phyloP scores from a whole-genome alignment of 2,797 vertebrate genomes.

The Psittacula echo region DNA sequence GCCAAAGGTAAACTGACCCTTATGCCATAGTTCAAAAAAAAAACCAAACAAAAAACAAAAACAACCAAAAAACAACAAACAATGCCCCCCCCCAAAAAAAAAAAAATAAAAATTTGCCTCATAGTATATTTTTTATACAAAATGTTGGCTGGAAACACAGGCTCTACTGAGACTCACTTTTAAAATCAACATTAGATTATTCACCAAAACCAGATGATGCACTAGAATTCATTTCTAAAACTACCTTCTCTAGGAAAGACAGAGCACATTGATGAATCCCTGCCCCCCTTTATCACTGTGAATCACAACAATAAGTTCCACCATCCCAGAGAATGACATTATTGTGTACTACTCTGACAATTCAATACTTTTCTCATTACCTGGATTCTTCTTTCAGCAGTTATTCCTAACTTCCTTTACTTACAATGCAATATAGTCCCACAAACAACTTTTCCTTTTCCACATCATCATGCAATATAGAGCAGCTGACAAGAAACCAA shows the following conservation, averaged over 20 bases:
- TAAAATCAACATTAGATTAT: conserved; percentile 49
- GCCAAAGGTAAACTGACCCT: neutral
- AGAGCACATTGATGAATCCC: conserved; percentile 21
- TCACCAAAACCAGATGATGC: conserved; percentile 16
- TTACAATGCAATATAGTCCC: neutral
- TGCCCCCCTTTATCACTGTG: neutral
- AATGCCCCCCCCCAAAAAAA: neutral
- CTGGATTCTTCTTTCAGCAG: neutral
- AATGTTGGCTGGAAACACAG: neutral
- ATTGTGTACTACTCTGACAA: conserved; percentile 28
- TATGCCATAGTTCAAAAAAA: neutral
- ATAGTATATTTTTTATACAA: neutral
- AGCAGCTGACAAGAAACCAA: neutral
- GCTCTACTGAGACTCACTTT: neutral
- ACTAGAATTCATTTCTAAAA: conserved; percentile 24
- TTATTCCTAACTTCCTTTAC: conserved; percentile 4
- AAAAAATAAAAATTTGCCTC: neutral
- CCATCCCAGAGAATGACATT: conserved; percentile 17
- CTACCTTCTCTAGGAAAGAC: neutral
- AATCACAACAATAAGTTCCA: conserved; percentile 19
- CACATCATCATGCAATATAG: neutral
- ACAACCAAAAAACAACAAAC: neutral
- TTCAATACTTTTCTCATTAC: conserved; percentile 57
- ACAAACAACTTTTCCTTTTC: neutral
- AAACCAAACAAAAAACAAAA: neutral